phyloP scores from a whole-genome alignment of 2,888 invertebrate species.

The Lymantria monacha region DNA sequence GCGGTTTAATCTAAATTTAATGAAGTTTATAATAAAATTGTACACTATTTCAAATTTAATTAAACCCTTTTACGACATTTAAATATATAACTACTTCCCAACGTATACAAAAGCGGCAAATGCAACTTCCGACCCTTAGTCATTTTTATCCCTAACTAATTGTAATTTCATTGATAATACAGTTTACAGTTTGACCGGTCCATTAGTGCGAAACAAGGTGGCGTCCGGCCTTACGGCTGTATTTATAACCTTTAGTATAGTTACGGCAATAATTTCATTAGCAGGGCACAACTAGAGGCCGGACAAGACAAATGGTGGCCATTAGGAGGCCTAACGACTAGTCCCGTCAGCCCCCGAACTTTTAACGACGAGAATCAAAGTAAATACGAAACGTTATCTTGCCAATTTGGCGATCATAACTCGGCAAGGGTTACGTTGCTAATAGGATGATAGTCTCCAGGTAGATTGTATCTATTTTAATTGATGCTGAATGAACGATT shows the following conservation, averaged over 20 bases:
- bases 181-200: conserved; percentile 83
- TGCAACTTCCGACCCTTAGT: conserved; percentile 68
- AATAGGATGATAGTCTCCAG: conserved; percentile 61
- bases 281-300: conserved; percentile 79
- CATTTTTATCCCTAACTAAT: conserved; percentile 78
- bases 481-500: conserved; percentile 42
- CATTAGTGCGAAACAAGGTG: conserved; percentile 80
- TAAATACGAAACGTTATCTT: conserved; percentile 80
- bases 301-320: conserved; percentile 83
- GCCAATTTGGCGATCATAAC: conserved; percentile 78
- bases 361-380: conserved; percentile 82
- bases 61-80: conserved; percentile 20
- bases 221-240: conserved; percentile 74
- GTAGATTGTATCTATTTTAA: conserved; percentile 51
- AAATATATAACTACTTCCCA: conserved; percentile 45
- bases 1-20: no score
- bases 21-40: no score
- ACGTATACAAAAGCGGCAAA: conserved; percentile 55
- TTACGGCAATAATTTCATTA: conserved; percentile 84
- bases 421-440: conserved; percentile 71
- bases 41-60: conserved; percentile 31
- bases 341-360: conserved; percentile 76
- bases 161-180: conserved; percentile 82
- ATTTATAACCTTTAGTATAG: conserved; percentile 81
- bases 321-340: conserved; percentile 80